These are phyloP conservation scores for Scalopus aquaticus DNA, from an alignment of 2,113 vertebrate genomes.

Conservation along the genomic window DNA sequence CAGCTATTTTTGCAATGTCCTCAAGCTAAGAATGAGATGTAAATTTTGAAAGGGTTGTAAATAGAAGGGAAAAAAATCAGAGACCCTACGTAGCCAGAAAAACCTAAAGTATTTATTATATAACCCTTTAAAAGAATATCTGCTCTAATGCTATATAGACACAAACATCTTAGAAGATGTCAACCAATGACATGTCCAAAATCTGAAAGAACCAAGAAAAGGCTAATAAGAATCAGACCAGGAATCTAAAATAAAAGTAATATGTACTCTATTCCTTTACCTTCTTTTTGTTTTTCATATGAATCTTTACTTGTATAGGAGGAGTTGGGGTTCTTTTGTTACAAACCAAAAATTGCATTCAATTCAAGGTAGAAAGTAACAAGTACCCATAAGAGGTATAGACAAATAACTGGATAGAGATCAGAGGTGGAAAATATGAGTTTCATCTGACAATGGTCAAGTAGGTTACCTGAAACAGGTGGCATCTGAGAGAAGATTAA, in stretches of 20 bases:
- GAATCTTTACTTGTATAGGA: not conserved
- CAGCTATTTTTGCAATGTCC: not conserved
- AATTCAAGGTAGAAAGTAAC: not conserved
- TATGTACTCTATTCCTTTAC: not conserved
- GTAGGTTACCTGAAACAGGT: not conserved
- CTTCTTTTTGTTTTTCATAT: conserved; percentile 17
- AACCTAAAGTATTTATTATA: not conserved
- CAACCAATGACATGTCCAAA: too few species aligned
- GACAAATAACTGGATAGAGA: not conserved
- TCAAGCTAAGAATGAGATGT: not conserved
- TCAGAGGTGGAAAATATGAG: not conserved
- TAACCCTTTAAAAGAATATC: not conserved
- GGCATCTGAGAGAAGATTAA: not conserved
- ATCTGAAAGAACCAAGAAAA: too few species aligned
- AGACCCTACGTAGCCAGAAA: not conserved
- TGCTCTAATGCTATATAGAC: not conserved
- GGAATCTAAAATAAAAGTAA: conserved; percentile 41
- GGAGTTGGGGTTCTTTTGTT: not conserved
- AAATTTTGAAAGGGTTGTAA: conserved; percentile 17
- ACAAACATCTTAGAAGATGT: not conserved
- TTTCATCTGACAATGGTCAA: not conserved
- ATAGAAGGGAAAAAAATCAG: not conserved
- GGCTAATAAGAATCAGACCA: too few species aligned
- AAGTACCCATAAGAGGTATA: not conserved
- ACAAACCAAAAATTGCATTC: not conserved